Evolutionary conservation across 2,888 invertebrate species (phyloP).

Genomic region (Metallyticus violacea): DNA sequence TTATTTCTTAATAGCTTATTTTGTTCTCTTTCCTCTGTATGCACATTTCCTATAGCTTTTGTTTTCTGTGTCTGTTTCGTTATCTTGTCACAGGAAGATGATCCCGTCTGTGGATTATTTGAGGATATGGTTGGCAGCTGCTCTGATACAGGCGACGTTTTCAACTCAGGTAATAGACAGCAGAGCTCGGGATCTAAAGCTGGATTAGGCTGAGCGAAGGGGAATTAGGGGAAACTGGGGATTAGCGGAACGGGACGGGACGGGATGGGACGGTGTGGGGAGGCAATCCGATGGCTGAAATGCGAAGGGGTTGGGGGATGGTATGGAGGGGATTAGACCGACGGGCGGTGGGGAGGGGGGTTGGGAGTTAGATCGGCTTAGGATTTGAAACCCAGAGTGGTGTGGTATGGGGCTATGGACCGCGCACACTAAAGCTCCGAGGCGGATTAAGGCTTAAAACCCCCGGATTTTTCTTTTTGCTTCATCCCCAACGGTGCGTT

Average conservation of each 20-base stretch:
- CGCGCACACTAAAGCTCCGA: conserved; percentile 27
- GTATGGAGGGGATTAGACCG: conserved; percentile 25
- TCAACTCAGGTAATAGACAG: conserved; percentile 19
- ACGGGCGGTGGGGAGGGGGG: too few relatives aligned
- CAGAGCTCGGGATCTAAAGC: conserved; percentile 29
- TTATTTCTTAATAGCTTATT: too few relatives aligned
- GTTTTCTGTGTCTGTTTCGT: too few relatives aligned
- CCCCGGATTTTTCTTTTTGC: conserved; percentile 28
- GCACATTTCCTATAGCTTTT: too few relatives aligned
- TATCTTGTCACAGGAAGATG: too few relatives aligned
- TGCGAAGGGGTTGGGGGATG: conserved; percentile 19
- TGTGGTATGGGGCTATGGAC: conserved; percentile 1
- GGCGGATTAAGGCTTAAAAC: conserved; percentile 31
- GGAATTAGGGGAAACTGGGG: conserved; percentile 33
- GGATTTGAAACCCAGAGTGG: conserved; percentile 20
- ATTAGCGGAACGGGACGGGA: conserved; percentile 28
- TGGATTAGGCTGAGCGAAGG: conserved; percentile 32
- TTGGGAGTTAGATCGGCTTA: conserved; percentile 24
- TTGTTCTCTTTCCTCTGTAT: too few relatives aligned
- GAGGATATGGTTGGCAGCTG: background rate
- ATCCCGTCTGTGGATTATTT: background rate
- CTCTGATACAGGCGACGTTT: conserved; percentile 5
- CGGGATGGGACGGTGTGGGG: conserved; percentile 6
- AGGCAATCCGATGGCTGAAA: conserved; percentile 33
- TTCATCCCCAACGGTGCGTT: conserved; percentile 7